Percentiles rank a stretch among this genome's conserved stretches.
Conservation (phyloP, 2,113 vertebrate species). For the Ptilorrhoa leucosticta region DNA sequence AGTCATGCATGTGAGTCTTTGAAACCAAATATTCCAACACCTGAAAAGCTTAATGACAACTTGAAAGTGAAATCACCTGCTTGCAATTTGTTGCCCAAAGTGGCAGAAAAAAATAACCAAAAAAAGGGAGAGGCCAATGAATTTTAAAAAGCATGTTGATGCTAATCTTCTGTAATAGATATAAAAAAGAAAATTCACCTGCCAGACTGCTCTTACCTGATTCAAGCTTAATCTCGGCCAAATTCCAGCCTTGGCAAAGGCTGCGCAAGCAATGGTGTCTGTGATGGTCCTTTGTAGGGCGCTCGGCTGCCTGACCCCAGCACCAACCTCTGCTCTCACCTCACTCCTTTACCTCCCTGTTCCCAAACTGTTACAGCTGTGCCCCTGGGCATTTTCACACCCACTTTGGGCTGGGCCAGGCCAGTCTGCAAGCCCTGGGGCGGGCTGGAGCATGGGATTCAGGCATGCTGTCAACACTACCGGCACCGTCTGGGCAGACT, state of each 20-base stretch:
- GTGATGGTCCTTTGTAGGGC: neutral
- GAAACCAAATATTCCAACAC: neutral
- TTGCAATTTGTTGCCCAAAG: neutral
- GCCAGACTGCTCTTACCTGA: neutral
- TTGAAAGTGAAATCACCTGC: neutral
- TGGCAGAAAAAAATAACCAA: neutral
- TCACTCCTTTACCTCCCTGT: accelerated
- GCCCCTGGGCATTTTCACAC: neutral
- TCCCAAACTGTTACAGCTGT: neutral
- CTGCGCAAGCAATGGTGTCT: neutral
- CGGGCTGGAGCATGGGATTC: neutral
- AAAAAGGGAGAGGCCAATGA: neutral
- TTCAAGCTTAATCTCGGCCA: neutral
- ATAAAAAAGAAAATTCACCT: neutral
- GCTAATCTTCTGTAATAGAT: neutral
- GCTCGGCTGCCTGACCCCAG: accelerated
- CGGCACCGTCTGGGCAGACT: accelerated
- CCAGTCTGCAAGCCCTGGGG: neutral
- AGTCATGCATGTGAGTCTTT: neutral
- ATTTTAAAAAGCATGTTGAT: neutral
- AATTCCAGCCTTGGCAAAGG: neutral
- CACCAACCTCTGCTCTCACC: neutral
- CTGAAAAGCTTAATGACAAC: neutral
- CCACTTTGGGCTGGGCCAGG: accelerated
- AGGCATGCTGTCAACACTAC: neutral